A percentile compares a stretch with the other conserved stretches of the same genome.
These are phyloP conservation scores for Chrysotoxum bicinctum DNA, from an alignment of 2,888 invertebrate species.

Conservation along the genomic window DNA sequence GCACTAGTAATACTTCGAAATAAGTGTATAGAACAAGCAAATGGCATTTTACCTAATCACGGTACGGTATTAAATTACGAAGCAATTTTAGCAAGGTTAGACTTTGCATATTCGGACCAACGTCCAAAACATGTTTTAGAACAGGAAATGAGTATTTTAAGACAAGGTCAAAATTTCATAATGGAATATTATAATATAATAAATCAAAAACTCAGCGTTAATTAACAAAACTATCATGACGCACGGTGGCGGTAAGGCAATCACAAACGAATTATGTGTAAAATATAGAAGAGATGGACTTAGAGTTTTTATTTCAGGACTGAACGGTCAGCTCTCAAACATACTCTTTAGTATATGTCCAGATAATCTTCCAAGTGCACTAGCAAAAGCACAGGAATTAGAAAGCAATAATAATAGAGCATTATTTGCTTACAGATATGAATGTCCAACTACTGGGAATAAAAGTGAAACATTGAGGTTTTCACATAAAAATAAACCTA, in stretches of 20 bases:
- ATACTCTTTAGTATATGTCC: neutral
- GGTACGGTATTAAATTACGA: conserved; percentile 57
- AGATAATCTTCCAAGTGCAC: neutral
- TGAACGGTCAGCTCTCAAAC: conserved; percentile 14
- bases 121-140: conserved; percentile 50
- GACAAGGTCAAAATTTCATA: conserved; percentile 30
- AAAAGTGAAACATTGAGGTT: neutral
- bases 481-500: conserved; percentile 18
- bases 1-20: conserved; percentile 2
- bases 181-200: neutral
- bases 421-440: neutral
- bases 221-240: conserved; percentile 23
- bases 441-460: neutral
- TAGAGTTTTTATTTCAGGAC: conserved; percentile 16
- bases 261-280: conserved; percentile 19
- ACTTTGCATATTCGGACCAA: conserved; percentile 56
- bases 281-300: conserved; percentile 11
- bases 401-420: neutral
- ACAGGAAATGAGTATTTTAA: conserved; percentile 46
- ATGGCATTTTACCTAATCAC: conserved; percentile 40
- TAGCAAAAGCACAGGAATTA: neutral
- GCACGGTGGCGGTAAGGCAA: conserved; percentile 6
- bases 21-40: conserved; percentile 10
- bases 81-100: conserved; percentile 47
- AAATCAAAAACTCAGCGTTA: conserved; percentile 5